Base-by-base conservation (phyloP, 2,888 invertebrate species). In the Eledone cirrhosa region DNA sequence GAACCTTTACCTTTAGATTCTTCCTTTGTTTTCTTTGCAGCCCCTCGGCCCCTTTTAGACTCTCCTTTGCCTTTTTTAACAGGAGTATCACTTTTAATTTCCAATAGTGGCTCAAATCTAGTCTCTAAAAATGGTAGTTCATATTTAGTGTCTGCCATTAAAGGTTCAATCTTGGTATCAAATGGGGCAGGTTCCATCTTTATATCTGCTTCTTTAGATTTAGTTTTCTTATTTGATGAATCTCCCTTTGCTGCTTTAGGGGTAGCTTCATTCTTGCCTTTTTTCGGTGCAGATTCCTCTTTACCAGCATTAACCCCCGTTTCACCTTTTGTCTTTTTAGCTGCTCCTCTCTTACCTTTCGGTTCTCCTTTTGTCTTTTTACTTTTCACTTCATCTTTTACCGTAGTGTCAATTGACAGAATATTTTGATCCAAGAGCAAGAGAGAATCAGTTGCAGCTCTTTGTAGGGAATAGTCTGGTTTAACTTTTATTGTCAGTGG, bases 81-180 rank as follows among this genome's bases (percentile, higher is more conserved):
- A 13, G 72, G 72, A 72, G 72, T 31, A 22, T 72, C 72, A 72
- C 72, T 72, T 31, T 72, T 72, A 33, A 72, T 72, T 72, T 72
- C 72, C 14, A 72, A 41, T 22, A 72, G 5, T 1, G 72, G 72
- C 41, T 72, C 72, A 72, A 72, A 72, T 72, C 41, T 72, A n/a
- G 72, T 72, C 41, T 72, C 72, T 33, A 72, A 72, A 72, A 72
- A 72, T 41, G 72, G 72, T n/a, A 41, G 41, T 33, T 72, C 72
- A 41, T 72, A 72, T 72, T 72, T 72, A 14, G 31, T 41, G 31
- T 72, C 33, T 33, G 31, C 22, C 22, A 72, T 41, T 29, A 72
- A 72, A 72, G 72, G 72, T 41, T 72, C 72, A 41, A 41, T 41
- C 31, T 72, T 72, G 2, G 27, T n/a, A 41, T 29, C 22, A 19